Conservation (phyloP, 2,888 invertebrate species). For the Rhogogaster chlorosoma region DNA sequence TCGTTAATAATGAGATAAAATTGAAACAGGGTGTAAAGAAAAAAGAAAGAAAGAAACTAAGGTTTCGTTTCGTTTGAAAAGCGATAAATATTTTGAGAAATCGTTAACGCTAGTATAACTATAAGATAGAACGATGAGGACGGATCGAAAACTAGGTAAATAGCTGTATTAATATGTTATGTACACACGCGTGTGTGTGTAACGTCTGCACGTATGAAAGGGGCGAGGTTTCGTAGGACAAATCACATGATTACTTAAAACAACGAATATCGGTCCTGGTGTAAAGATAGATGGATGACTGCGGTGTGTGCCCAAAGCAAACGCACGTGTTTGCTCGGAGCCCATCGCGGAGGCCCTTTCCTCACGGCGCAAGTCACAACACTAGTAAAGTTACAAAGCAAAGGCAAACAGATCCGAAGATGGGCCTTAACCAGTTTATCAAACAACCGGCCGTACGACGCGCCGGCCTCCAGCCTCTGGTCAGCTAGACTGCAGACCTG, state of each 20-base stretch:
- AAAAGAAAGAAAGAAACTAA: not conserved
- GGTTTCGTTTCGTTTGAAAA: not conserved
- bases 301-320: constrained; percentile 42
- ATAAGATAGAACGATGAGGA: not conserved
- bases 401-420: constrained; percentile 72
- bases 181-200: not conserved
- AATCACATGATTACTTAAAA: constrained; percentile 52
- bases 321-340: constrained; percentile 66
- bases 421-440: constrained; percentile 71
- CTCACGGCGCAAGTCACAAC: constrained; percentile 69
- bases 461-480: constrained; percentile 16
- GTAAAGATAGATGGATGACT: constrained; percentile 43
- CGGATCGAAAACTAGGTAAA: constrained; percentile 9
- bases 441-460: constrained; percentile 64
- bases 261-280: constrained; percentile 47
- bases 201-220: not conserved
- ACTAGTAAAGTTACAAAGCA: constrained; percentile 74
- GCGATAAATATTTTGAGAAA: not conserved
- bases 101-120: not conserved
- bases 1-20: not conserved
- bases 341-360: constrained; percentile 62
- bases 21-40: not conserved
- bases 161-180: not conserved
- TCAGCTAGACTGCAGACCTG: not conserved
- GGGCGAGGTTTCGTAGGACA: constrained; percentile 41